phyloP scores from a whole-genome alignment of 1,140 invertebrate species.

The Hypsibius dujardini region DNA sequence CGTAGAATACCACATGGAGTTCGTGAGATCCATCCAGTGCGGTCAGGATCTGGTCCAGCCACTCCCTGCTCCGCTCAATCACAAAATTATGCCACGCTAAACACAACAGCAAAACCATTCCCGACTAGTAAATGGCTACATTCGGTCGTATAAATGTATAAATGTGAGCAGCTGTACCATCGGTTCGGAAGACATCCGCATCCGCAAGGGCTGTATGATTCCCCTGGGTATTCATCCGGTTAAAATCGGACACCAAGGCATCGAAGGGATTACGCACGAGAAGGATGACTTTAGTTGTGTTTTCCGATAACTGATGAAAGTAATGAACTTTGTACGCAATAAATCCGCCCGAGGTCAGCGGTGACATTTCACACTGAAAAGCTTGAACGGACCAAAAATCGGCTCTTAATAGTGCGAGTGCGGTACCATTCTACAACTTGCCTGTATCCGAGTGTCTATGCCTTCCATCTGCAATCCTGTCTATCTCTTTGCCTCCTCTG shows the following conservation, averaged over 20 bases:
- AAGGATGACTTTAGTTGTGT: slow-evolving; percentile 43
- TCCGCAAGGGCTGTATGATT: background rate
- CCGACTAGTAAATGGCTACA: background rate
- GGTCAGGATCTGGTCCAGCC: background rate
- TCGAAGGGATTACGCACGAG: slow-evolving; percentile 49
- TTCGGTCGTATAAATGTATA: background rate
- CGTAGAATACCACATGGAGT: background rate
- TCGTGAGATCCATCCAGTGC: background rate
- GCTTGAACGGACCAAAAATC: background rate
- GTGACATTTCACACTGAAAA: background rate
- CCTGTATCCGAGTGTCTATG: too few species aligned
- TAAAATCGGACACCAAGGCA: slow-evolving; percentile 42
- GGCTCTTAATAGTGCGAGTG: background rate
- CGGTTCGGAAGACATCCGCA: background rate
- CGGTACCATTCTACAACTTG: background rate
- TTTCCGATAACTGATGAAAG: background rate
- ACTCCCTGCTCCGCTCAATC: background rate
- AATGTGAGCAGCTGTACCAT: background rate
- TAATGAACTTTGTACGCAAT: background rate
- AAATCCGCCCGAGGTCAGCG: background rate
- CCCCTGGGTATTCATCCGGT: background rate
- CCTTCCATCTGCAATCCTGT: too few species aligned
- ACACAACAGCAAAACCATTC: background rate
- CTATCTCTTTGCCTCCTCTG: too few species aligned
- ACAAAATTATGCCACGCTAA: background rate